Conservation (phyloP, 2,113 vertebrate species). For the cattle (Bos taurus) region ARS-UCD2.0 NC_037333.1:39830501-39831000, state of each 20-base stretch:
- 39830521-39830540: not conserved
- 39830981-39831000: no score
- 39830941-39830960: not conserved
- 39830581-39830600: not conserved
- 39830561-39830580: not conserved
- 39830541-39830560: not conserved
- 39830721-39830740: not conserved
- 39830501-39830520: not conserved
- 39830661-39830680: not conserved
- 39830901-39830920: not conserved
- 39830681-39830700: not conserved
- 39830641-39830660: not conserved
- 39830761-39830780: not conserved
- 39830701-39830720: not conserved
- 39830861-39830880: slow-evolving; percentile 10
- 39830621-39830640: not conserved
- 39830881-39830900: slow-evolving; percentile 9
- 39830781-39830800: not conserved
- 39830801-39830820: not conserved
- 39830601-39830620: not conserved
- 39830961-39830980: slow-evolving; percentile 5
- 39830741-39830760: not conserved
- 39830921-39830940: slow-evolving; percentile 31
- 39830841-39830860: not conserved
- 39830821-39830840: not conserved